Base-by-base conservation (phyloP, 2,113 vertebrate genomes). In the Hassar affinis region DNA sequence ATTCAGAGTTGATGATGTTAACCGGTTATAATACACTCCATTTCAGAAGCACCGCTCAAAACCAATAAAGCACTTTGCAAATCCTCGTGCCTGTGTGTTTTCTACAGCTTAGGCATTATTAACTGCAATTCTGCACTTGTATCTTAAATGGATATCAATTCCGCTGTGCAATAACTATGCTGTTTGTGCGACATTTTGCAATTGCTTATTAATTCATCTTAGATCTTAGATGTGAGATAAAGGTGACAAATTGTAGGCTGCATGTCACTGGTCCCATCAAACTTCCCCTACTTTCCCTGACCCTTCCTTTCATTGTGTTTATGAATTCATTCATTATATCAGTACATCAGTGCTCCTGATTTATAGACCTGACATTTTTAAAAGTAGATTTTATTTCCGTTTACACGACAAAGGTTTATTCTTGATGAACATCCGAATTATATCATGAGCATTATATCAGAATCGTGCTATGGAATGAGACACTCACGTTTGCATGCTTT, bases 31-130 rank as follows among this genome's bases (percentile, higher is more conserved):
- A 86, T 91, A 92, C 90, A 93, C 92, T 92, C 91, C 92, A 92
- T 94, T 92, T 91, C 92, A 92, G 90, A 91, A 91, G 89, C 89
- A 82, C 93, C 91, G 92, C 92, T 94, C 91, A 93, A 93, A 93
- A 88, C 89, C 89, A 93, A 94, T 94, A 93, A 94, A 94, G 92
- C 93, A 94, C 93, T 93, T 93, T 92, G 93, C 91, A 79, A 76
- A 61, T 72, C 51, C 38, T 64, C 17, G 54, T 47, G 71, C 69
- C 27, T 83, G 35, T 59, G 79, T 38, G 42, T 30, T 64, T 10
- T 30, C 20, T 42, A 12, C 8, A 18, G 10, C 27, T 49, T 6
- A 7, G 0, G 17, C 38, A 42, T 25, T 27, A 35, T 33, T 38
- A 38, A 38, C 3, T 68, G 2, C 2, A n/a, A n/a, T n/a, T n/a